Conservation (phyloP, 2,797 vertebrate genomes). For the Tapera naevia region DNA sequence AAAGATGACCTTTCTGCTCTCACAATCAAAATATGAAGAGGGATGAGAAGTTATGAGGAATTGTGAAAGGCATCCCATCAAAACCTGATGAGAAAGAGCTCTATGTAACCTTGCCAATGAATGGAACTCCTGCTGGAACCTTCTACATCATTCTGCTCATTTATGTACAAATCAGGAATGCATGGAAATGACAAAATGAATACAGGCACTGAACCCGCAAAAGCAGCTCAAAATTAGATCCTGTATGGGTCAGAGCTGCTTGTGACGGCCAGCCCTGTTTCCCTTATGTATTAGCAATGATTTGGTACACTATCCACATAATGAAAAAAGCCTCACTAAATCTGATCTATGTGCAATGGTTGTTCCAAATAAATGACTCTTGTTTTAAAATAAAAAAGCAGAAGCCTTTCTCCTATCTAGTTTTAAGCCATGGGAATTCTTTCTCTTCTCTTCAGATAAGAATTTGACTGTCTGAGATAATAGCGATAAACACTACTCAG, state of each 20-base stretch:
- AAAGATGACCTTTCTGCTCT: not conserved
- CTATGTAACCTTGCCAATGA: not conserved
- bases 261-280: not conserved
- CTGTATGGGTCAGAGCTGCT: not conserved
- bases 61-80: not conserved
- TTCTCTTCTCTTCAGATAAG: not conserved
- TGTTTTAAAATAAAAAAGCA: not conserved
- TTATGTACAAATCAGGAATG: not conserved
- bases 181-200: not conserved
- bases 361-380: not conserved
- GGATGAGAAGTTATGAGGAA: not conserved
- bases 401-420: not conserved
- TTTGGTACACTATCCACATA: not conserved
- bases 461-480: not conserved
- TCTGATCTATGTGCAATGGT: not conserved
- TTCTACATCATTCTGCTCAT: not conserved
- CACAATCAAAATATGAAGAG: not conserved
- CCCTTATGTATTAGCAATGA: fast-evolving
- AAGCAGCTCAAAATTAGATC: slow-evolving; percentile 17
- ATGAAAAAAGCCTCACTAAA: not conserved
- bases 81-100: not conserved
- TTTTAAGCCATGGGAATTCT: not conserved
- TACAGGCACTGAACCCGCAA: not conserved
- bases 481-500: not conserved
- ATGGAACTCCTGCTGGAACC: not conserved